These are phyloP conservation scores for Chelon labrosus DNA, from an alignment of 2,797 vertebrate species.

Conservation along the genomic window DNA sequence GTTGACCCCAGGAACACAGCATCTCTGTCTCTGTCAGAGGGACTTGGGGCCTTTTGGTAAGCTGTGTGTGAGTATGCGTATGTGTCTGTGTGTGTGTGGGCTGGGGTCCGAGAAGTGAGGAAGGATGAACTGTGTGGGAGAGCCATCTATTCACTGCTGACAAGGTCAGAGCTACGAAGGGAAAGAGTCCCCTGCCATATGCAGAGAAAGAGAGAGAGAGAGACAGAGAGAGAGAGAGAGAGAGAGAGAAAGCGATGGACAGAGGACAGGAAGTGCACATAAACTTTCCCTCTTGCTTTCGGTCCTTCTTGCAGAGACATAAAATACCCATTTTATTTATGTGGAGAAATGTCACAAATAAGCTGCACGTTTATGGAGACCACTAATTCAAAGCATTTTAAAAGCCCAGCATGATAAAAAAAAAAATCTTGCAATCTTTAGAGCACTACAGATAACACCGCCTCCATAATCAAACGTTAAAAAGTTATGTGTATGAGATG, in stretches of 20 bases:
- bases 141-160: conserved; percentile 90
- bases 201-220: conserved; percentile 75
- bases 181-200: conserved; percentile 85
- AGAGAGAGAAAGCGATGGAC: conserved; percentile 64
- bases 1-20: conserved; percentile 87
- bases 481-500: conserved; percentile 6
- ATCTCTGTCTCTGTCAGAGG: conserved; percentile 89
- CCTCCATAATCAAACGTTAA: background rate
- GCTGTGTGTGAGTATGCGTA: conserved; percentile 54
- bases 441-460: background rate
- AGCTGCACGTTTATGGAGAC: background rate
- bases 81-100: conserved; percentile 72
- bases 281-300: conserved; percentile 54
- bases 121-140: conserved; percentile 90
- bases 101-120: conserved; percentile 85
- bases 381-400: background rate
- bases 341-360: background rate
- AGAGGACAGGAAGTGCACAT: conserved; percentile 48
- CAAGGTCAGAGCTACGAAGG: conserved; percentile 88
- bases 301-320: conserved; percentile 18
- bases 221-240: conserved; percentile 52
- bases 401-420: background rate
- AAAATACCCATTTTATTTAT: background rate
- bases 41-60: conserved; percentile 83
- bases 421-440: background rate